Base-by-base conservation (phyloP, 2,113 vertebrate species). In the Tachysurus vachellii region DNA sequence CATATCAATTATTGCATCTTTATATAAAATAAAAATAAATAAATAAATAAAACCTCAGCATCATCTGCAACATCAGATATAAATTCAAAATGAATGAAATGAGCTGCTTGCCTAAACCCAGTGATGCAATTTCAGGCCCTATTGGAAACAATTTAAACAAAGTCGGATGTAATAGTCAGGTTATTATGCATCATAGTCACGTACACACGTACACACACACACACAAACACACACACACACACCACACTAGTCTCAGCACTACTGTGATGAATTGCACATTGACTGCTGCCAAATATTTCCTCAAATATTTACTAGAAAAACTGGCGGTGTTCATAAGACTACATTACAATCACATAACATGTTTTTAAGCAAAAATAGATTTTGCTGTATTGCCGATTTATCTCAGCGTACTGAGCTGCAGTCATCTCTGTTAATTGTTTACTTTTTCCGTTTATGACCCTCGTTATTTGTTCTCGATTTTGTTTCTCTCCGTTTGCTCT, bases 1-100 rank as follows among this genome's bases (percentile, higher is more conserved):
- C 86, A 59, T 82, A 85, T 84, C 68, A 87, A 61, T 84, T 80
- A 84, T 36, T 8, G 73, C 53, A 50, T 62, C 75, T 85, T 80
- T 28, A 57, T 77, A 19, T 59, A 47, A 50, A 75, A 42, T 26
- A 57, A 59, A 75, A 47, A 71, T 21, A 57, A 84, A 70, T 28
- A 50, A 54, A 68, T 17, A 26, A 57, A 56, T 26, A 26, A 54
- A n/a, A 77, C 57, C 31, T 23, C 62, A 17, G 26, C 77, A 57
- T 57, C 77, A 57, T 28, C 77, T 47, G 23, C 56, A 50, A 70
- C 44, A 59, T 71, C 73, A 59, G 57, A 83, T 83, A 64, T 31
- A 87, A 83, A 54, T 57, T 19, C 81, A 44, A 36, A 36, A 36
- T 36, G 36, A 36, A 59, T 64, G 57, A 66, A 66, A 66, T 28